A percentile compares a stretch with the other conserved stretches of the same genome.
These are phyloP conservation scores for Pseudoips prasinana DNA, from an alignment of 2,888 invertebrate species.

Conservation along the genomic window DNA sequence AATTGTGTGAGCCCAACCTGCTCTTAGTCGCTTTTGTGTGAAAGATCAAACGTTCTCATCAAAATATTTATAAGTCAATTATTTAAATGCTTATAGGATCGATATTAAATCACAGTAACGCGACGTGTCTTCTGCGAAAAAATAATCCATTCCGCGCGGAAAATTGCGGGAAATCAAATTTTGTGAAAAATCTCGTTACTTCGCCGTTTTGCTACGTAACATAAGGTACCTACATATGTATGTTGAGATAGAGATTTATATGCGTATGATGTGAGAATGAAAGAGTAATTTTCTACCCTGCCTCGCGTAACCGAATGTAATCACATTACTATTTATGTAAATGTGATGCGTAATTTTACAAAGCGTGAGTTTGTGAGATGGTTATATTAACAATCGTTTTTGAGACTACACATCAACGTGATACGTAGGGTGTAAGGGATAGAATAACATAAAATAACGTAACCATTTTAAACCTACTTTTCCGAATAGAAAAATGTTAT, in stretches of 20 bases:
- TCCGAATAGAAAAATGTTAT: too few species aligned
- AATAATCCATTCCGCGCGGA: slow-evolving; percentile 55
- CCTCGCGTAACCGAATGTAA: slow-evolving; percentile 37
- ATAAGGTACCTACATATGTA: slow-evolving; percentile 35
- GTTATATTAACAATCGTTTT: slow-evolving; percentile 17
- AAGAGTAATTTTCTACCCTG: slow-evolving; percentile 44
- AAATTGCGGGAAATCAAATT: slow-evolving; percentile 70
- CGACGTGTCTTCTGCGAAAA: slow-evolving; percentile 44
- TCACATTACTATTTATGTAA: slow-evolving; percentile 38
- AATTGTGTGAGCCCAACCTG: too few species aligned
- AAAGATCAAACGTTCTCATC: too few species aligned
- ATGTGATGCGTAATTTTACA: slow-evolving; percentile 32
- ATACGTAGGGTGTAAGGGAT: slow-evolving; percentile 9
- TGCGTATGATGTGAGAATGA: slow-evolving; percentile 45
- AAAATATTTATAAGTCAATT: slow-evolving; percentile 14
- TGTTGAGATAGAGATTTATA: slow-evolving; percentile 40
- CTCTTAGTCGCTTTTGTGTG: too few species aligned
- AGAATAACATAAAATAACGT: too few species aligned
- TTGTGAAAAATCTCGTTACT: slow-evolving; percentile 66
- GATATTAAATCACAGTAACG: slow-evolving; percentile 51
- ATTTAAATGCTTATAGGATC: slow-evolving; percentile 16
- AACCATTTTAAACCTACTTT: too few species aligned
- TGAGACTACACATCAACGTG: slow-evolving; percentile 14
- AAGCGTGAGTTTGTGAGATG: slow-evolving; percentile 21
- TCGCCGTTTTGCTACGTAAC: slow-evolving; percentile 48